Evolutionary conservation across 2,797 vertebrate genomes (phyloP), one percentile per base, ranked within the genome.

Genomic region (Momotus momota): DNA sequence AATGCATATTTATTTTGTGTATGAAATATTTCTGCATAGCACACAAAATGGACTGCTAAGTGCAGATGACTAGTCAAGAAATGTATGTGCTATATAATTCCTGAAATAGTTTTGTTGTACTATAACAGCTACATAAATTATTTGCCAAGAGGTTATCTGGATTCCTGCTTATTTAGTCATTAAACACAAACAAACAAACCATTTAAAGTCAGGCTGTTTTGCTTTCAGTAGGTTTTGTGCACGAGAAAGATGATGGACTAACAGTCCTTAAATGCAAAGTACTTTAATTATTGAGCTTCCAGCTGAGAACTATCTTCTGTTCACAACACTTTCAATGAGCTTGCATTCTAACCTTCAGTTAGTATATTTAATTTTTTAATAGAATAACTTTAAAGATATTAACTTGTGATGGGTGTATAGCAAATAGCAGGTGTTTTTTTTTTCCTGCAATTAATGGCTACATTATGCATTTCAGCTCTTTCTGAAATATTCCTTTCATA

Each of bases 91-190:
- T 51, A 2, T 64, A 11, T 3, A 21, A 43, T 77, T 80, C 49
- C 72, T 77, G 55, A 70, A 83, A 72, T 13, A 74, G 9, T 69
- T 18, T 12, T 86, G 22, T 40, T 0, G 1, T 38, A 33, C 27
- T 54, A 5, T 31, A 82, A 35, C 23, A 67, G 9, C 84, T 64
- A 38, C 20, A 5, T 60, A 88, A 77, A 52, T 89, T 88, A 21
- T 88, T 89, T 95, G 43, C 49, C 48, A 73, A 89, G 40, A 86
- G 70, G 65, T 94, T 88, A 79, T 69, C 85, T 49, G 54, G 38
- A 69, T 84, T 74, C 79, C 55, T 84, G 33, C 55, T 93, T 78
- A 40, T 57, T 83, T 86, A 88, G 52, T 93, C 60, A 70, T 80
- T 52, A 94, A 26, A 80, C 16, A 40, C 73, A 83, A 91, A 84